Evolutionary conservation across 2,888 invertebrate genomes (phyloP).

Genomic region (Agonopterix arenella): DNA sequence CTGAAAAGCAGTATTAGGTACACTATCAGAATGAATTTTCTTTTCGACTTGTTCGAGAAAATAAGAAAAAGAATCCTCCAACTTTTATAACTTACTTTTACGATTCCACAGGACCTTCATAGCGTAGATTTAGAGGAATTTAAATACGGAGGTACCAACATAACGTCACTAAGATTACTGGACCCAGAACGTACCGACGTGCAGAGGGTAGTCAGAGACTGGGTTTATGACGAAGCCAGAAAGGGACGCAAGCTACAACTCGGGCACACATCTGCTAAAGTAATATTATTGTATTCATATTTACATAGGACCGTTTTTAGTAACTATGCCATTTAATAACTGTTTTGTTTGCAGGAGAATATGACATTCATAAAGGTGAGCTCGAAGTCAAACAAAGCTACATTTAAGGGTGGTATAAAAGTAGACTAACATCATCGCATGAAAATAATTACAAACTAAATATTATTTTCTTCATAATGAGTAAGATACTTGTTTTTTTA

Average conservation of each 20-base stretch:
- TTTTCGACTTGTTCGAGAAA: not conserved
- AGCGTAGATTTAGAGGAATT: conserved; percentile 95
- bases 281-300: conserved; percentile 26
- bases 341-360: conserved; percentile 76
- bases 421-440: too few relatives aligned
- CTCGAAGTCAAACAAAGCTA: not conserved
- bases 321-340: conserved; percentile 7
- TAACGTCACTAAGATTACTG: conserved; percentile 93
- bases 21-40: too few relatives aligned
- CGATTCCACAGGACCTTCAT: conserved; percentile 85
- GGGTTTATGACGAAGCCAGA: conserved; percentile 86
- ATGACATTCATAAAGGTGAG: conserved; percentile 84
- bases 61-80: not conserved
- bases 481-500: too few relatives aligned
- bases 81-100: conserved; percentile 8
- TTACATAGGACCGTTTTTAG: conserved; percentile 2
- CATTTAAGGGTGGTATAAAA: not conserved
- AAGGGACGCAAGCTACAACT: conserved; percentile 79
- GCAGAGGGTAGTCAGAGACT: conserved; percentile 85
- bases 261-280: conserved; percentile 76
- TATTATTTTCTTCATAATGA: too few relatives aligned
- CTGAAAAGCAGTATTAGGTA: too few relatives aligned
- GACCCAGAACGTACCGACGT: conserved; percentile 90
- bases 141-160: conserved; percentile 96
- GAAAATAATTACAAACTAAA: too few relatives aligned